Conservation (phyloP, 1,140 invertebrate species). For the Periplaneta americana region DNA sequence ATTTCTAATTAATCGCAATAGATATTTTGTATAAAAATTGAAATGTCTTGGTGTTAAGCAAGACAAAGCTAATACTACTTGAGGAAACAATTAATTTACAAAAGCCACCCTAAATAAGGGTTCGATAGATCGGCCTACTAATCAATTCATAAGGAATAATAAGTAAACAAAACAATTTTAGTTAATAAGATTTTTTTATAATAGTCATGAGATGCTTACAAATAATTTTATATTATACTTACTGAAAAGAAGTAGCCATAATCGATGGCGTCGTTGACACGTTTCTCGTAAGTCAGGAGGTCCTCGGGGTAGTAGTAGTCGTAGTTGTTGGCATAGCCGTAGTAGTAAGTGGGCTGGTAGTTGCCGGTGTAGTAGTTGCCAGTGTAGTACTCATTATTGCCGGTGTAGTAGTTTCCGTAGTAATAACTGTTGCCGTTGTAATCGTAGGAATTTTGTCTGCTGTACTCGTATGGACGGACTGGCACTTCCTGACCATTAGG, state of each 20-base stretch:
- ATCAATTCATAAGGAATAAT: too few relatives aligned
- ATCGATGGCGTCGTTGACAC: slow-evolving; percentile 57
- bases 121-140: too few relatives aligned
- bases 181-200: too few relatives aligned
- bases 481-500: slow-evolving; percentile 61
- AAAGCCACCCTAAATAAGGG: too few relatives aligned
- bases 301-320: slow-evolving; percentile 23
- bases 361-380: neutral
- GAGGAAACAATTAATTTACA: too few relatives aligned
- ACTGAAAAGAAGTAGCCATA: slow-evolving; percentile 44
- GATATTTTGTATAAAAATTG: too few relatives aligned
- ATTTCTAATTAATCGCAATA: too few relatives aligned
- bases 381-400: neutral
- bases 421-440: neutral
- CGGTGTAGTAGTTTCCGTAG: neutral
- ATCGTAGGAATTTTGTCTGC: neutral
- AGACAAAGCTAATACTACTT: too few relatives aligned
- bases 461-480: neutral
- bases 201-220: too few relatives aligned
- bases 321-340: slow-evolving; percentile 18
- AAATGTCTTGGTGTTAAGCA: too few relatives aligned
- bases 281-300: slow-evolving; percentile 48
- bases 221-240: too few relatives aligned
- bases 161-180: too few relatives aligned
- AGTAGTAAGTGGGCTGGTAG: neutral